Conservation (phyloP, 2,888 invertebrate species). For the Meghimatium bilineatum region DNA sequence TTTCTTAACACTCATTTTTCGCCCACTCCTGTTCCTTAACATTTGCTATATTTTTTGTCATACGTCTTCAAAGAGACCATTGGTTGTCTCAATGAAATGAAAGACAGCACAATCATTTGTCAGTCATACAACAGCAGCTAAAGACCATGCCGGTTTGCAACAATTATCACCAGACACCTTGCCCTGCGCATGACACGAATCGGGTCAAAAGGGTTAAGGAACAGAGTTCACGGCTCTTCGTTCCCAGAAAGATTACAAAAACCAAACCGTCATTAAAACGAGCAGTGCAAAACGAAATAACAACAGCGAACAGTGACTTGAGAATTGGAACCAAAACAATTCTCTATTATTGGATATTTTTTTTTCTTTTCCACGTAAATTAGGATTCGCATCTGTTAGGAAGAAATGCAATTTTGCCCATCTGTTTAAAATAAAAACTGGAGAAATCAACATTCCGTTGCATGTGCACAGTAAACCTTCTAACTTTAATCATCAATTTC, state of each 20-base stretch:
- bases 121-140: conserved; percentile 42
- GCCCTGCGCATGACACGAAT: conserved; percentile 40
- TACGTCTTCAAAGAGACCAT: not conserved
- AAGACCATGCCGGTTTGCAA: conserved; percentile 16
- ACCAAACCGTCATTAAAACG: conserved; percentile 12
- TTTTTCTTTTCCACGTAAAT: conserved; percentile 9
- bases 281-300: conserved; percentile 30
- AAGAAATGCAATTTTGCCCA: not conserved
- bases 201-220: conserved; percentile 38
- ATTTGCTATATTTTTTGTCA: not conserved
- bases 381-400: conserved; percentile 3
- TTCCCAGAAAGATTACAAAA: conserved; percentile 16
- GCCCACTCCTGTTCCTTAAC: not conserved
- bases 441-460: no score
- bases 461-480: no score
- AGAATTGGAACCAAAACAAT: conserved; percentile 7
- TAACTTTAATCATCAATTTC: no score
- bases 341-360: not conserved
- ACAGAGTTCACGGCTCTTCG: conserved; percentile 28
- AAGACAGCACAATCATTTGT: conserved; percentile 44
- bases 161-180: conserved; percentile 44
- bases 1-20: conserved; percentile 11
- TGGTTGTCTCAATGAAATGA: conserved; percentile 16
- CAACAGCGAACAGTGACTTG: conserved; percentile 7
- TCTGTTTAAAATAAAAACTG: not conserved